These are phyloP conservation scores for Sinotaia quadrata DNA, from an alignment of 2,888 invertebrate species.

Conservation along the genomic window DNA sequence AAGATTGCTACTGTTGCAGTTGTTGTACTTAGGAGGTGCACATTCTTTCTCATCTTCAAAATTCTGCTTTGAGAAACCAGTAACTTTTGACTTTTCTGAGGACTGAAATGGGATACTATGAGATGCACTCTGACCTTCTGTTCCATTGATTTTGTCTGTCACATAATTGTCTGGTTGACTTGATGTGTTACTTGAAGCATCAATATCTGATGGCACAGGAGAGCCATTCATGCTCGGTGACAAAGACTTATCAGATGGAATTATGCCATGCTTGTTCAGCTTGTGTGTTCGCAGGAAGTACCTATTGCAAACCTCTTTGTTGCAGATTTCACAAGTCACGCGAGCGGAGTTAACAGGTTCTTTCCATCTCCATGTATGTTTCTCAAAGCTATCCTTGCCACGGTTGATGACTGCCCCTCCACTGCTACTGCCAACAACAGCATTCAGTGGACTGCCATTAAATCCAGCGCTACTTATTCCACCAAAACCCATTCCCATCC, in stretches of 20 bases:
- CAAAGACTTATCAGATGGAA: slow-evolving; percentile 58
- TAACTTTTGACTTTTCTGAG: slow-evolving; percentile 20
- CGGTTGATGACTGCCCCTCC: slow-evolving; percentile 29
- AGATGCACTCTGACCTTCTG: slow-evolving; percentile 16
- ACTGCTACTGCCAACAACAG: slow-evolving; percentile 28
- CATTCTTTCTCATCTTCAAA: slow-evolving; percentile 28
- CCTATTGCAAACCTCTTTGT: slow-evolving; percentile 72
- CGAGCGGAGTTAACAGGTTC: slow-evolving; percentile 67
- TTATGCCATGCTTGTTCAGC: slow-evolving; percentile 70
- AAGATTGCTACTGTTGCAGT: slow-evolving; percentile 46
- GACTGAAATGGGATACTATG: slow-evolving; percentile 35
- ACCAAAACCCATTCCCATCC: slow-evolving; percentile 14
- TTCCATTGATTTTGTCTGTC: slow-evolving; percentile 25
- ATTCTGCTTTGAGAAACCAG: slow-evolving; percentile 25
- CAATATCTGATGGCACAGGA: slow-evolving; percentile 57
- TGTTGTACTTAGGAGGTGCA: slow-evolving; percentile 33
- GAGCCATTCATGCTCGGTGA: slow-evolving; percentile 52
- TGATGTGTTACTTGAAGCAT: slow-evolving; percentile 62
- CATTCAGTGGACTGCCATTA: too few relatives aligned
- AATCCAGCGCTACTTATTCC: slow-evolving; percentile 31
- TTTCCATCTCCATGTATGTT: slow-evolving; percentile 64
- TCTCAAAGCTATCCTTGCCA: slow-evolving; percentile 47
- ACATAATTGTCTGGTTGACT: slow-evolving; percentile 48
- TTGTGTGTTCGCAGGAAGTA: slow-evolving; percentile 72
- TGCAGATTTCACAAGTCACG: slow-evolving; percentile 70